Evolutionary conservation across 1,140 invertebrate species (phyloP), one percentile per base, ranked within the genome.

Genomic region (Ruditapes philippinarum): DNA sequence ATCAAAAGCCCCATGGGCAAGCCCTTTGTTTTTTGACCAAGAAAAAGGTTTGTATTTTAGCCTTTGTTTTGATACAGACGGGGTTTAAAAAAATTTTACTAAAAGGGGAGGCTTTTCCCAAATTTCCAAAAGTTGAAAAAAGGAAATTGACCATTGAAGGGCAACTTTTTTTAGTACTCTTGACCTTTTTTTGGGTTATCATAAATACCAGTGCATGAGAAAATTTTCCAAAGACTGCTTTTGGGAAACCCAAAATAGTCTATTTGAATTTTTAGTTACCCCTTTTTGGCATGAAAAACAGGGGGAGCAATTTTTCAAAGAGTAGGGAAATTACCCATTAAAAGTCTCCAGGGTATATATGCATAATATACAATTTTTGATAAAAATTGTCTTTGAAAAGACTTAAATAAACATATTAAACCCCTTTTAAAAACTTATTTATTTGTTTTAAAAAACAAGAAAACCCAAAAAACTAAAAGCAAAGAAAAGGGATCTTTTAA

Each of bases 41-140:
- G 97, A 97, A 82, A 96, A 96, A 57, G 91, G 96, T 93, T 94
- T 96, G 73, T 65, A 93, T 68, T 57, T 93, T 28, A 91, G 95
- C 82, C 87, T 96, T 86, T 96, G 94, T 88, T 87, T 97, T 0
- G 96, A 97, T 97, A 94, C 90, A 65, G 96, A 42, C 60, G 79
- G 40, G 51, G 97, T 17, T n/a, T n/a, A n/a, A n/a, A 97, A 97
- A 90, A 12, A 2, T 82, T 92, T 89, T 0, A 96, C 95, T 62
- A 82, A 33, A 82, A 3, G 7, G 5, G 60, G 45, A 14, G 81
- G 0, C 11, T 84, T 45, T 45, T 62, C 81, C 12, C 22, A n/a
- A n/a, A n/a, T n/a, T 84, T 25, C 60, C 81, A n/a, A 68, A 25
- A 28, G 40, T 49, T 28, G 57, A 70, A 28, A 14, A 84, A 42